Base-by-base conservation (phyloP, 2,113 vertebrate genomes). In the Amphiprion percula region DNA sequence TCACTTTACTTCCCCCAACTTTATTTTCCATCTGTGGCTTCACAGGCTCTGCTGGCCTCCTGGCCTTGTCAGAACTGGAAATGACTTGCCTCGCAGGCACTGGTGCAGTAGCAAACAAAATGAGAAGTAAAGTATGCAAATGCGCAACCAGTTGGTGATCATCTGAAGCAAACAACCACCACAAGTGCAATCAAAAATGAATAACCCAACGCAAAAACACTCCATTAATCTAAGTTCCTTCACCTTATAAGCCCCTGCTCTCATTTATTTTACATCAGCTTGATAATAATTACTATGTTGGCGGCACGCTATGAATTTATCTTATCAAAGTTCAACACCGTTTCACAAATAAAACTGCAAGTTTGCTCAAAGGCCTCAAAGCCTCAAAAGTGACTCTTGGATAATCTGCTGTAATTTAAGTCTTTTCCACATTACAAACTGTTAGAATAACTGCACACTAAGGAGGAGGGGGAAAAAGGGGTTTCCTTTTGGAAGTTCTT, bases 11-110 rank as follows among this genome's bases (percentile, higher is more conserved):
- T 79, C 75, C 75, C 33, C 73, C 80, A 70, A 84, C 78, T 85
- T 87, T 59, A 77, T 85, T 90, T 87, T 90, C 85, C 85, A 59
- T 84, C 63, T 69, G 54, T 24, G 83, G 83, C 76, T 79, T 72
- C 19, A n/a, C 73, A 60, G 55, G 64, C 73, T 62, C 14, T 19
- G 2, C 58, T n/a, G 61, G 54, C 69, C 59, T 63, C 21, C 12
- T 56, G 52, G 47, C 77, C 69, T 33, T 3, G 4, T 74, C 77
- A 59, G 68, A 56, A 37, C 54, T 74, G 28, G 63, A 71, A 83
- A 77, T 6, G 23, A 53, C 68, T 64, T 11, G 53, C 39, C 56
- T 72, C 3, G 15, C 61, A 76, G 68, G 65, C 59, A 53, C 49
- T 74, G 75, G 84, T 73, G 73, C 37, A 74, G 54, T 3, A 54